phyloP scores from a whole-genome alignment of 2,888 invertebrate species.

The Drosophila borborema region DNA sequence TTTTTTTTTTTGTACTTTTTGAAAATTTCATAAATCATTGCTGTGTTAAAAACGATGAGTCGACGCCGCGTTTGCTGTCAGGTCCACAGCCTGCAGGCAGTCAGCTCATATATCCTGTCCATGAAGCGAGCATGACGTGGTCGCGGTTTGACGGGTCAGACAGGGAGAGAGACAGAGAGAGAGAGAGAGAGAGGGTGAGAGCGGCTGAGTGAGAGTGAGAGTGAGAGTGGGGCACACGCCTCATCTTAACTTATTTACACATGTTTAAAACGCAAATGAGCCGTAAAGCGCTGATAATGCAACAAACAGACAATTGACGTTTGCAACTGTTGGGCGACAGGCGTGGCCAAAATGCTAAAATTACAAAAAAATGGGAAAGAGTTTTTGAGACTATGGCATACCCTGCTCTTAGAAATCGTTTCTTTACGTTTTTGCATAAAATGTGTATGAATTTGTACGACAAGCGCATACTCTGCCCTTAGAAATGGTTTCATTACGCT shows the following conservation, averaged over 20 bases:
- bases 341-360: constrained; percentile 8
- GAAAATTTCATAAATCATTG: constrained; percentile 72
- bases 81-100: constrained; percentile 38
- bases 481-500: too few species aligned
- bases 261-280: constrained; percentile 76
- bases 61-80: constrained; percentile 50
- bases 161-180: not conserved
- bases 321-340: constrained; percentile 35
- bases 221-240: constrained; percentile 7
- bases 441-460: too few species aligned
- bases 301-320: constrained; percentile 70
- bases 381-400: not conserved
- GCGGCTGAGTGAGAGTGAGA: not conserved
- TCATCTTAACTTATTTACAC: constrained; percentile 71
- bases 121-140: constrained; percentile 40
- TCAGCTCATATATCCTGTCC: constrained; percentile 48
- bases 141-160: constrained; percentile 13
- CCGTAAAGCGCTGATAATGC: constrained; percentile 76
- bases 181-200: not conserved
- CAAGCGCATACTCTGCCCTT: too few species aligned
- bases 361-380: too few species aligned
- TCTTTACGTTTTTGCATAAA: not conserved
- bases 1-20: constrained; percentile 14
- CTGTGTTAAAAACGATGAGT: constrained; percentile 61
- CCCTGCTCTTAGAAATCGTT: too few species aligned